Evolutionary conservation across 1,140 invertebrate species (phyloP).

Genomic region (Nylanderia fulva): DNA sequence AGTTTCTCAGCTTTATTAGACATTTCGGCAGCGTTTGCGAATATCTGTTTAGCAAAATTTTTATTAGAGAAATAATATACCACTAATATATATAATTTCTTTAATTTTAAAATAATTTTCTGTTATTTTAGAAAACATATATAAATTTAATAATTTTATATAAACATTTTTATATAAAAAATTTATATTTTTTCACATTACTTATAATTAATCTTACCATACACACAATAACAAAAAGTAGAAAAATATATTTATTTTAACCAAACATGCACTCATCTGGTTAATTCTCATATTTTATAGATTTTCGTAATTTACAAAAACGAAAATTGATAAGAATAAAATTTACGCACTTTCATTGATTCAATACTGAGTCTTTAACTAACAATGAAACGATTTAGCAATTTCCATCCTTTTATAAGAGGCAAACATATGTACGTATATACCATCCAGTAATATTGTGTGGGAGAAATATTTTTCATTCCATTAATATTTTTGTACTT

Average conservation of each 20-base stretch:
- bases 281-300: too few species aligned
- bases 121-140: background rate
- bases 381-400: slow-evolving; percentile 24
- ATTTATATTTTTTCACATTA: background rate
- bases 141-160: too few species aligned
- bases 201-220: slow-evolving; percentile 56
- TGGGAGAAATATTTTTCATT: background rate
- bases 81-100: background rate
- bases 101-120: slow-evolving; percentile 2
- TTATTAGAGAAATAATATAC: background rate
- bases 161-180: background rate
- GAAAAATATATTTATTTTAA: slow-evolving; percentile 45
- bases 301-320: background rate
- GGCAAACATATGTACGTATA: background rate
- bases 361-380: background rate
- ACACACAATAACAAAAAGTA: slow-evolving; percentile 12
- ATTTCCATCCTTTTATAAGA: slow-evolving; percentile 45
- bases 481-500: background rate
- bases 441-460: background rate
- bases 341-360: background rate
- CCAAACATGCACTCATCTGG: background rate
- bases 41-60: slow-evolving; percentile 37
- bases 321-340: background rate
- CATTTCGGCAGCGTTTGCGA: slow-evolving; percentile 37
- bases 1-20: slow-evolving; percentile 50